Evolutionary conservation across 2,113 vertebrate species (phyloP).

Genomic region (Chloropsis hardwickii): DNA sequence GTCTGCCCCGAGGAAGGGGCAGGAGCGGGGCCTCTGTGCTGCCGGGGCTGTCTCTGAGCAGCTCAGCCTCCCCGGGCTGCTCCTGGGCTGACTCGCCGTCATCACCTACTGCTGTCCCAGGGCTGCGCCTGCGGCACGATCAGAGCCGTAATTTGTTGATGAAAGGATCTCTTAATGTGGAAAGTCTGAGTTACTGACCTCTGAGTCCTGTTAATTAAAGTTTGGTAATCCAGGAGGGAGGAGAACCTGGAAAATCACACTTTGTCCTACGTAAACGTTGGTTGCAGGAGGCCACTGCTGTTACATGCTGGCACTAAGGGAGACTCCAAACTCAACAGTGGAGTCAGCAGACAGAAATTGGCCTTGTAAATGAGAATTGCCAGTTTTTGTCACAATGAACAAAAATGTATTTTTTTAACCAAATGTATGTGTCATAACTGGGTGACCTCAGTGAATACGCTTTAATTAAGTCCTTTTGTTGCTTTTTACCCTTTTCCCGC

Average conservation of each 20-base stretch:
- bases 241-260: background rate
- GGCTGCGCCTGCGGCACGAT: background rate
- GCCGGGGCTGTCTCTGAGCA: background rate
- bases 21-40: background rate
- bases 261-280: background rate
- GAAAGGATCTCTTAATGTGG: background rate
- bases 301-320: background rate
- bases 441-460: conserved; percentile 19
- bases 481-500: conserved; percentile 1
- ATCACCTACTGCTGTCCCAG: background rate
- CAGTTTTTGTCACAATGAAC: conserved; percentile 46
- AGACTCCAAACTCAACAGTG: background rate
- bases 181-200: background rate
- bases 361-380: conserved; percentile 26
- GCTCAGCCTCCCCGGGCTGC: background rate
- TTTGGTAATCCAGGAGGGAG: conserved; percentile 4
- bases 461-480: conserved; percentile 66
- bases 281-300: background rate
- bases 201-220: conserved; percentile 19
- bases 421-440: conserved; percentile 48
- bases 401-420: conserved; percentile 58
- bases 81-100: background rate
- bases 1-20: background rate
- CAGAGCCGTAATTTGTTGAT: background rate
- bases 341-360: background rate